Conservation (phyloP, 2,888 invertebrate species). For the Cecidostiba fungosa region DNA sequence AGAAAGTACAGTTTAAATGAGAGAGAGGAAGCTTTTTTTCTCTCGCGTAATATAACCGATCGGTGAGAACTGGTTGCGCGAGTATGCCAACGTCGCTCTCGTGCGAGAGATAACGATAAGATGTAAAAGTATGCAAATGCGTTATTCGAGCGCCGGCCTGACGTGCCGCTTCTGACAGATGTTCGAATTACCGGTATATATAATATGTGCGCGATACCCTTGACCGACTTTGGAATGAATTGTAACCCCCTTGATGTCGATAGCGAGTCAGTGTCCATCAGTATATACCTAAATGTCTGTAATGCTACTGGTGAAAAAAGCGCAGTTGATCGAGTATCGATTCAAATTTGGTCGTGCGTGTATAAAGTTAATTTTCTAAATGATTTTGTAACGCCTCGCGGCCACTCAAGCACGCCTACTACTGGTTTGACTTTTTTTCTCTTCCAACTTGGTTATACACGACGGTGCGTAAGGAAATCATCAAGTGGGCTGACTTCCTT, state of each 20-base stretch:
- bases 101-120: constrained; percentile 47
- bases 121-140: constrained; percentile 53
- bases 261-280: background rate
- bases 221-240: constrained; percentile 46
- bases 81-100: background rate
- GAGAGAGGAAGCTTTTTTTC: background rate
- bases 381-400: background rate
- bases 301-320: background rate
- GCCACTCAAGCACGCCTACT: constrained; percentile 16
- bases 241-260: background rate
- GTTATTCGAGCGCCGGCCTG: background rate
- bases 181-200: constrained; percentile 27
- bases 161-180: background rate
- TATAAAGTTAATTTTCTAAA: background rate
- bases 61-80: constrained; percentile 29
- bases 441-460: constrained; percentile 2
- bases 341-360: background rate
- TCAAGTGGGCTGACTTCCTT: constrained; percentile 38
- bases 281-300: background rate
- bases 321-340: background rate
- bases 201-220: constrained; percentile 11
- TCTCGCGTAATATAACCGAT: background rate
- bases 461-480: background rate
- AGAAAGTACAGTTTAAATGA: constrained; percentile 12
- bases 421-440: background rate